Percentiles rank a stretch among this genome's conserved stretches.
Evolutionary conservation across 2,888 invertebrate species (phyloP).

Genomic region (Melieria omissa): DNA sequence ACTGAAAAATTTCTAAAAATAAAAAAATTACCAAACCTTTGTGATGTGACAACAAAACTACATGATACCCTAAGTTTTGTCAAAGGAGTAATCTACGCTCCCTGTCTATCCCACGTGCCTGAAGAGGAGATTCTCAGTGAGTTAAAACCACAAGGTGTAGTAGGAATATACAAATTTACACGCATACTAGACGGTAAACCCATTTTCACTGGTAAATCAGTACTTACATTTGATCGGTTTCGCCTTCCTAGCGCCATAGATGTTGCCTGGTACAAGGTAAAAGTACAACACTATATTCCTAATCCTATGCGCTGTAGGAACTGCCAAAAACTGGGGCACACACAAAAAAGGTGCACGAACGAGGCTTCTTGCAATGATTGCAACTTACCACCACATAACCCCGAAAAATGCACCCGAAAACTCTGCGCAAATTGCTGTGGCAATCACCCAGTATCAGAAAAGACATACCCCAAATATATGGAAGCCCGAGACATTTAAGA

Average conservation of each 20-base stretch:
- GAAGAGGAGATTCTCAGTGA: slow-evolving; percentile 27
- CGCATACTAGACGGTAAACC: neutral
- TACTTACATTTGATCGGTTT: slow-evolving; percentile 22
- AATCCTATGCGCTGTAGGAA: slow-evolving; percentile 16
- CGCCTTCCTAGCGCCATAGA: neutral
- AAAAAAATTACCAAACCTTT: too few species aligned
- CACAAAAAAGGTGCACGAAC: slow-evolving; percentile 15
- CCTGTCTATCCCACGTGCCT: slow-evolving; percentile 17
- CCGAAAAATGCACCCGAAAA: slow-evolving; percentile 12
- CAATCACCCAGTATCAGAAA: slow-evolving; percentile 6
- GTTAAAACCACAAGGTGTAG: slow-evolving; percentile 21
- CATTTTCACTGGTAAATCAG: slow-evolving; percentile 9
- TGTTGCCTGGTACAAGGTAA: slow-evolving; percentile 18
- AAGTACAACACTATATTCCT: slow-evolving; percentile 9
- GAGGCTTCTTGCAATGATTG: slow-evolving; percentile 2
- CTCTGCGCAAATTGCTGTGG: slow-evolving; percentile 21
- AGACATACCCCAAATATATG: neutral
- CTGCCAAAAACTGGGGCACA: slow-evolving; percentile 23
- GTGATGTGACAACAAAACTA: too few species aligned
- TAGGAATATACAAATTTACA: neutral
- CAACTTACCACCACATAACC: slow-evolving; percentile 1
- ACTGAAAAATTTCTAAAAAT: too few species aligned
- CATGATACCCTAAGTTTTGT: neutral
- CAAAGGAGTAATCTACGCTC: neutral
- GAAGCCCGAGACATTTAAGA: slow-evolving; percentile 7